Evolutionary conservation across 92 coral and sea anemone species (phyloP).

Genomic region (Umimayanthus chanpuru): DNA sequence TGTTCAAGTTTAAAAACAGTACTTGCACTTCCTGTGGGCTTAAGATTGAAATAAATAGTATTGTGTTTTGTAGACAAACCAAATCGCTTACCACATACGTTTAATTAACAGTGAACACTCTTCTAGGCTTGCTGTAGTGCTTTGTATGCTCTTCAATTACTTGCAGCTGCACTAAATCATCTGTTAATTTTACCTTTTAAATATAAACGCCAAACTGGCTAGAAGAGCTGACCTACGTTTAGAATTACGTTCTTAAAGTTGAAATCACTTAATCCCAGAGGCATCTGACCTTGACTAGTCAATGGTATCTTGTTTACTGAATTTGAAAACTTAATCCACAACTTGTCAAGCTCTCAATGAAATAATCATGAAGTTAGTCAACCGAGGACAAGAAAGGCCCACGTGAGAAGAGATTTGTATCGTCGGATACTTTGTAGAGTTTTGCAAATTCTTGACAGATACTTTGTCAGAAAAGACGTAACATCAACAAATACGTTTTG

Average conservation of each 20-base stretch:
- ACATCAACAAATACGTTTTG: background rate
- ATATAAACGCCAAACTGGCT: background rate
- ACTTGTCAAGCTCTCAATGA: background rate
- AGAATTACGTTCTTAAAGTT: background rate
- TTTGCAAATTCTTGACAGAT: background rate
- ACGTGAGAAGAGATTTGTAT: background rate
- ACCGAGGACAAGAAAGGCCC: background rate
- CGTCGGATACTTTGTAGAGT: background rate
- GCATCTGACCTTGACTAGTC: background rate
- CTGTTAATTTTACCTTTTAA: background rate
- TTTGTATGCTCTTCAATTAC: background rate
- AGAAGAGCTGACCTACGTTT: background rate
- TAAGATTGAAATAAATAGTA: background rate
- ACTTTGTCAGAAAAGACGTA: background rate
- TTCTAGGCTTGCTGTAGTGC: background rate
- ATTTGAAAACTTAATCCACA: conserved; percentile 16
- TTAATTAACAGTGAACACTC: background rate
- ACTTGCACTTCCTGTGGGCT: background rate
- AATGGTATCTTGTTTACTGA: background rate
- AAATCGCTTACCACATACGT: background rate
- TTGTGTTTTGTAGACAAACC: background rate
- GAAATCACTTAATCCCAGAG: background rate
- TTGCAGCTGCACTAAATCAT: background rate
- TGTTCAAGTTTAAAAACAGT: background rate
- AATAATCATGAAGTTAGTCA: conserved; percentile 2